Base-by-base conservation (phyloP, 2,113 vertebrate species). In the Sigmodon hispidus region DNA sequence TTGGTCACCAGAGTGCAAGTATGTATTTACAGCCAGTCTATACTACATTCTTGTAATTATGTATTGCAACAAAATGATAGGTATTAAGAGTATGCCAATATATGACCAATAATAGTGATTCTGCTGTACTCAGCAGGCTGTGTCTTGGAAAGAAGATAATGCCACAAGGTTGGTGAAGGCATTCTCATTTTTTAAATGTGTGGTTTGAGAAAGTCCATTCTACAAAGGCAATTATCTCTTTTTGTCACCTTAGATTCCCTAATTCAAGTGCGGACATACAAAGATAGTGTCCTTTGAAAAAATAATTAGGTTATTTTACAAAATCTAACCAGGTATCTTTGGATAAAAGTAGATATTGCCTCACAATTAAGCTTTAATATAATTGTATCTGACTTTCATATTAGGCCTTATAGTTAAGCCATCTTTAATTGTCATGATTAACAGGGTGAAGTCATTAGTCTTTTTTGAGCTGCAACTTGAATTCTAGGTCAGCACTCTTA, bases 391-490 rank as follows among this genome's bases (percentile, higher is more conserved):
- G 67, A 15, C 36, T 86, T 94, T 87, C 85, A 50, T n/a, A 50
- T 85, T 90, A 96, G 50, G 40, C 19, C 34, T 81, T 81, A 55
- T 94, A 70, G 55, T 72, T 87, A 87, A 92, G 40, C 70, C 45
- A 73, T 81, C 70, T 92, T 87, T 83, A 87, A 65, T 90, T 93
- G 52, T 90, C 31, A n/a, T 65, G 72, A 90, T 87, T 80, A 90
- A 86, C 31, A 93, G 45, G 10, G 83, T 67, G 65, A 43, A 40
- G 10, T 77, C 50, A 55, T 80, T 90, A 57, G 61, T 92, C 48
- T 90, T 94, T 94, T 94, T 10, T 75, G 63, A 94, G 61, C 61
- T 40, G 59, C 72, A 88, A 43, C 11, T 89, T 70, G 52, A 81
- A 40, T 91, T 88, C 3, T 3, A 84, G 45, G 65, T 69, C 65